phyloP scores from a whole-genome alignment of 2,113 vertebrate genomes.

The Cyrtonyx montezumae region DNA sequence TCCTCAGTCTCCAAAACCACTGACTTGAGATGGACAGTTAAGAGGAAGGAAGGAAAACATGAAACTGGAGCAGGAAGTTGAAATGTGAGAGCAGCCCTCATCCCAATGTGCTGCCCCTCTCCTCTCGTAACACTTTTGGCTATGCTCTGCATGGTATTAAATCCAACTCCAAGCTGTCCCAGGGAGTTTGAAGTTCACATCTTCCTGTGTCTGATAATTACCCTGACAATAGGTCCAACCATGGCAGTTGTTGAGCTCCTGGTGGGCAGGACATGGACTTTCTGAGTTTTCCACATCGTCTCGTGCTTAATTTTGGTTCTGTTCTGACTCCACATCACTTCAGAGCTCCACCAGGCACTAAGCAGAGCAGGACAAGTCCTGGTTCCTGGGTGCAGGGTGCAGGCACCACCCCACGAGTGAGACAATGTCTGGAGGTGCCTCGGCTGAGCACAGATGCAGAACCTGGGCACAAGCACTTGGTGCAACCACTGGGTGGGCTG shows the following conservation, averaged over 20 bases:
- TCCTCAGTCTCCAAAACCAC: neutral
- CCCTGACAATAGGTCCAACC: neutral
- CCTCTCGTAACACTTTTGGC: neutral
- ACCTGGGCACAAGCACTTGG: neutral
- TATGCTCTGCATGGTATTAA: neutral
- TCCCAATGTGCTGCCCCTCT: neutral
- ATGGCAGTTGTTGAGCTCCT: neutral
- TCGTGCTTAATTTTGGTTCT: neutral
- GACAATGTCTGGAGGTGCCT: neutral
- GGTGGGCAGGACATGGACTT: neutral
- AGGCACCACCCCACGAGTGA: neutral
- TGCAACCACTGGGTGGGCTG: neutral
- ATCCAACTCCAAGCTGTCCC: neutral
- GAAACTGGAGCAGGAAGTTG: conserved; percentile 56
- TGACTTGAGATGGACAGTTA: neutral
- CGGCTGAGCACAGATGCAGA: neutral
- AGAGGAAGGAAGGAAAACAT: conserved; percentile 38
- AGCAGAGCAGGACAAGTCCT: neutral
- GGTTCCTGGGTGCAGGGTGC: rapidly evolving
- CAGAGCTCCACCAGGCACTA: rapidly evolving
- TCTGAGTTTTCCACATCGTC: neutral
- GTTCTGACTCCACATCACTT: rapidly evolving
- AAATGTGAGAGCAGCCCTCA: conserved; percentile 4
- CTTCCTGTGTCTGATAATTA: neutral
- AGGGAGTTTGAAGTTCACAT: neutral